Conservation (phyloP, 2,113 vertebrate genomes). For the Apodemus sylvaticus region DNA sequence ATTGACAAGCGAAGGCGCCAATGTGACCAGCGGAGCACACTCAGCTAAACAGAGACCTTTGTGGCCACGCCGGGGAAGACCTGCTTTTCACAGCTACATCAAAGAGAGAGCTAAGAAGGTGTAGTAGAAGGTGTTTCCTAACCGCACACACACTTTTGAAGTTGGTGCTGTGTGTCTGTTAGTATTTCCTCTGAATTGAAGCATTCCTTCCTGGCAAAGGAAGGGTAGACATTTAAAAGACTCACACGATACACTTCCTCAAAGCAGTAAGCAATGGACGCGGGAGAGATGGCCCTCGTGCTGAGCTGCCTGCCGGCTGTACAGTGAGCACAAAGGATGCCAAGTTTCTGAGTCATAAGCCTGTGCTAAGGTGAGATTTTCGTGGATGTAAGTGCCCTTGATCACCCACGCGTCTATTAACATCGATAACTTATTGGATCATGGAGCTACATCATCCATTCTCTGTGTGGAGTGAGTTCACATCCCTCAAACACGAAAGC, state of each 20-base stretch:
- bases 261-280: background rate
- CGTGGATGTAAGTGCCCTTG: background rate
- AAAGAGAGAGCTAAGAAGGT: background rate
- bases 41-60: too few species aligned
- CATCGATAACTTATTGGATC: background rate
- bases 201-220: background rate
- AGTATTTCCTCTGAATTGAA: background rate
- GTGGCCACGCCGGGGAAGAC: background rate
- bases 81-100: background rate
- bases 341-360: too few species aligned
- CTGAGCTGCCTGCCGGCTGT: background rate
- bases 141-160: background rate
- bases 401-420: background rate
- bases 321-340: background rate
- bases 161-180: background rate
- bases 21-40: fast-evolving
- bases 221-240: background rate
- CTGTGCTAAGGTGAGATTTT: background rate
- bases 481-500: background rate
- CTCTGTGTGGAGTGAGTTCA: background rate
- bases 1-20: fast-evolving
- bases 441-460: background rate
- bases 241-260: background rate
- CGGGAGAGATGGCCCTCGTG: background rate
- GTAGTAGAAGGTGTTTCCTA: background rate